Percentiles rank a stretch among this genome's conserved stretches.
These are phyloP conservation scores for Cyprinodon tularosa DNA, from an alignment of 2,113 vertebrate species.

Conservation along the genomic window DNA sequence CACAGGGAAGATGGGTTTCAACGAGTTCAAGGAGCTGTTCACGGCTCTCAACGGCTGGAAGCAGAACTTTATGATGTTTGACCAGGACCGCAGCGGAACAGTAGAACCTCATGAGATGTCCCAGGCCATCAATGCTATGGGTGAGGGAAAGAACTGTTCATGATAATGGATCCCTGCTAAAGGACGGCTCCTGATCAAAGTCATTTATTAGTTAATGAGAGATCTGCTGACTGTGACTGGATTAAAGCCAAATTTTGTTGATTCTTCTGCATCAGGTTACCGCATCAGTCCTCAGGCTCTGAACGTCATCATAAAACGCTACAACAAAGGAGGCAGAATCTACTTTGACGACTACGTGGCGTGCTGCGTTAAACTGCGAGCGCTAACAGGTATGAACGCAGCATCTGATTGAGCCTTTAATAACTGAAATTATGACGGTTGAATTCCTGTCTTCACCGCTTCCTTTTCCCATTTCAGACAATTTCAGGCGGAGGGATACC, in stretches of 20 bases:
- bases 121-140: constrained; percentile 85
- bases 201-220: not conserved
- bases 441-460: not conserved
- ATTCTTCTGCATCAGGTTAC: constrained; percentile 76
- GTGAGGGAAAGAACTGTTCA: constrained; percentile 71
- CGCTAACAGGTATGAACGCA: constrained; percentile 83
- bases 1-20: constrained; percentile 92
- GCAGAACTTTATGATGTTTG: constrained; percentile 89
- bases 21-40: constrained; percentile 91
- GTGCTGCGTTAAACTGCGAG: constrained; percentile 88
- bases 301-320: constrained; percentile 84
- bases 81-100: constrained; percentile 86
- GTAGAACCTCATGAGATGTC: constrained; percentile 86
- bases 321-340: constrained; percentile 86
- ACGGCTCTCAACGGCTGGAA: constrained; percentile 88
- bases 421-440: not conserved
- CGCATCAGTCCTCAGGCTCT: constrained; percentile 84
- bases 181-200: not conserved
- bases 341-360: constrained; percentile 93
- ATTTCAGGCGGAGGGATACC: constrained; percentile 86
- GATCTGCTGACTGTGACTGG: too few relatives aligned
- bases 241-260: too few relatives aligned
- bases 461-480: constrained; percentile 74
- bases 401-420: not conserved
- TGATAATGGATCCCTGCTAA: not conserved